These are phyloP conservation scores for Petrocephalus sullivani DNA, from an alignment of 2,797 vertebrate species.

Conservation along the genomic window DNA sequence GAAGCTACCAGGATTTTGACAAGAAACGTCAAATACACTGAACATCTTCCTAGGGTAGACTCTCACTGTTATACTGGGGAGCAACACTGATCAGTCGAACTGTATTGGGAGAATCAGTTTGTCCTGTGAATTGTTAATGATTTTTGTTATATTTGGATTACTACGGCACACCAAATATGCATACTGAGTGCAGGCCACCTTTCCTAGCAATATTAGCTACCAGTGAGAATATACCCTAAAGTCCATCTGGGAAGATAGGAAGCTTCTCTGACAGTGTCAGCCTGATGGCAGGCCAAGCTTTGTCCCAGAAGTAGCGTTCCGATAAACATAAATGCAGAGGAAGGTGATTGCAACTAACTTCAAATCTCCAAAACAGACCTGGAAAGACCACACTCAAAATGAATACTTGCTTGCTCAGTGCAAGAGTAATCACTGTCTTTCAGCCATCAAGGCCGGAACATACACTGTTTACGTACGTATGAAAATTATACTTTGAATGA, in stretches of 20 bases:
- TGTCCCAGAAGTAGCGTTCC: neutral
- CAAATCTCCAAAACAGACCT: constrained; percentile 10
- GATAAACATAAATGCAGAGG: neutral
- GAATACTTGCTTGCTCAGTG: constrained; percentile 26
- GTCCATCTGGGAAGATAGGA: neutral
- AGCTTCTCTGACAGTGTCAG: neutral
- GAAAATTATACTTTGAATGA: constrained; percentile 45
- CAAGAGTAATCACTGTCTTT: constrained; percentile 33
- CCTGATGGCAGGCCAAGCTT: neutral
- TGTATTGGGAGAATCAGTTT: neutral
- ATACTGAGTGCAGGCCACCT: neutral
- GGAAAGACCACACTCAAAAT: neutral
- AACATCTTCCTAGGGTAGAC: neutral
- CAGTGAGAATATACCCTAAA: neutral
- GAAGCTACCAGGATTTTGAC: neutral
- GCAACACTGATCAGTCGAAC: neutral
- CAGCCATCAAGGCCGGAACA: constrained; percentile 28
- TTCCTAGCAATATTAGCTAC: neutral
- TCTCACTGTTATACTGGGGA: neutral
- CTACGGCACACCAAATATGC: neutral
- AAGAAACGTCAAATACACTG: neutral
- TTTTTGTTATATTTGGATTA: neutral
- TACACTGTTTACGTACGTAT: constrained; percentile 40
- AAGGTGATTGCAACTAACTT: neutral
- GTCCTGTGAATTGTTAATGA: neutral